Base-by-base conservation (phyloP, 1,140 invertebrate genomes). In the Tenebrio molitor region DNA sequence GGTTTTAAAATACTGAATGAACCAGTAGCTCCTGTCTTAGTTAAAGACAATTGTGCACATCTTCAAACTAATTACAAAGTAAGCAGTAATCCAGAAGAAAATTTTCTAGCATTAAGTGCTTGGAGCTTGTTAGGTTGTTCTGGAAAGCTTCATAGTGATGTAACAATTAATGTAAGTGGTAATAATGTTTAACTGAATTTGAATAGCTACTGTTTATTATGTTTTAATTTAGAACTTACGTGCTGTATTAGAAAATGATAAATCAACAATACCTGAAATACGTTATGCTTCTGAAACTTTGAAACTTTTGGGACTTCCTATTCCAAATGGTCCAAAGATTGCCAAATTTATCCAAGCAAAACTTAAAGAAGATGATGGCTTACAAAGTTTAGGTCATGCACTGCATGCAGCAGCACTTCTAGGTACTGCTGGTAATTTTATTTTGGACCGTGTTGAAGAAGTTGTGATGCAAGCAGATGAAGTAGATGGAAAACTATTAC, bases 391-490 rank as follows among this genome's bases (percentile, higher is more conserved):
- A 72, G 95, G 92, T 0, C 94, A 96, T 84, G 88, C 92, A 36
- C 94, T 97, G 74, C 90, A 93, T 72, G 88, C 95, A 68, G 94
- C 93, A 34, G 84, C 93, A 0, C 70, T 89, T 69, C 84, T 91
- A 74, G 90, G 89, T 0, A 83, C 85, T 15, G 88, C 88, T 72
- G 88, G 91, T 34, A 89, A 90, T 77, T 92, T 93, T 84, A 91
- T 92, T 29, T 88, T 90, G 67, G 90, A 94, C 68, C 89, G 92
- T 46, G 91, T 97, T 46, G 95, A 97, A 85, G 95, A 97, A 85
- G 91, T 94, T 39, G 86, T 98, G 74, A 91, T 95, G 8, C 95
- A 98, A 83, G 96, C 96, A 25, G 97, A 99, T 87, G 96, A 98
- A 88, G 91, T 97, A 16, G 93, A 98, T 86, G 91, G 92, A 6